Conservation (phyloP, 2,888 invertebrate genomes). For the Hedychridium roseum region DNA sequence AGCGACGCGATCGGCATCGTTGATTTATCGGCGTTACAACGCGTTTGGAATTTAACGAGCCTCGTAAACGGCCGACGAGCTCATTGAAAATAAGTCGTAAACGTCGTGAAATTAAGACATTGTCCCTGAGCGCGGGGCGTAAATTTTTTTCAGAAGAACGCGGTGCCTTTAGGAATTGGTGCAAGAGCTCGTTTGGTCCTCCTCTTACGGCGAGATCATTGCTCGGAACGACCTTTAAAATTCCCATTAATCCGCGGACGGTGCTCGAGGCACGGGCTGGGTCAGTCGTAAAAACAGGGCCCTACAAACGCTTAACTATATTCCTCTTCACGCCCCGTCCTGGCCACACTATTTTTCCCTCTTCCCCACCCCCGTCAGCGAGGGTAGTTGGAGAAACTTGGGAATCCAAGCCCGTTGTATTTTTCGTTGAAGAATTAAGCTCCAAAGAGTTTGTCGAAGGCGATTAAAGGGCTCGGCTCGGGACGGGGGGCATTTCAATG, state of each 20-base stretch:
- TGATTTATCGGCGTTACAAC: slow-evolving; percentile 31
- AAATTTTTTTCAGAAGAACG: slow-evolving; percentile 1
- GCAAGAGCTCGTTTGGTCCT: slow-evolving; percentile 37
- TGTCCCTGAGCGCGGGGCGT: slow-evolving; percentile 15
- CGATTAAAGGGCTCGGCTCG: too few relatives aligned
- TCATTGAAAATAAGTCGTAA: slow-evolving; percentile 39
- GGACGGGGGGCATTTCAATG: slow-evolving; percentile 49
- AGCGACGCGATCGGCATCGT: slow-evolving; percentile 10
- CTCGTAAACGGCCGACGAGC: slow-evolving; percentile 29
- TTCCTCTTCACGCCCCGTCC: too few relatives aligned
- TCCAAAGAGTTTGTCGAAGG: too few relatives aligned
- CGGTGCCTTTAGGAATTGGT: slow-evolving; percentile 1
- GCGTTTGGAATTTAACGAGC: slow-evolving; percentile 18
- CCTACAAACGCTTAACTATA: too few relatives aligned
- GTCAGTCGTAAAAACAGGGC: too few relatives aligned
- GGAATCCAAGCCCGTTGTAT: too few relatives aligned
- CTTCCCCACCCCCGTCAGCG: too few relatives aligned
- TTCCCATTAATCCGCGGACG: slow-evolving; percentile 33
- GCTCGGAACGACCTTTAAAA: slow-evolving; percentile 35
- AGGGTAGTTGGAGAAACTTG: too few relatives aligned
- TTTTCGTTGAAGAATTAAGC: too few relatives aligned
- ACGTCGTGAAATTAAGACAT: slow-evolving; percentile 38
- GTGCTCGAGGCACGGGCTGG: too few relatives aligned
- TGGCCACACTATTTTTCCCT: too few relatives aligned
- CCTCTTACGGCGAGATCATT: slow-evolving; percentile 31